Evolutionary conservation across 2,888 invertebrate species (phyloP), one percentile per base, ranked within the genome.

Genomic region (Microchrysa polita): DNA sequence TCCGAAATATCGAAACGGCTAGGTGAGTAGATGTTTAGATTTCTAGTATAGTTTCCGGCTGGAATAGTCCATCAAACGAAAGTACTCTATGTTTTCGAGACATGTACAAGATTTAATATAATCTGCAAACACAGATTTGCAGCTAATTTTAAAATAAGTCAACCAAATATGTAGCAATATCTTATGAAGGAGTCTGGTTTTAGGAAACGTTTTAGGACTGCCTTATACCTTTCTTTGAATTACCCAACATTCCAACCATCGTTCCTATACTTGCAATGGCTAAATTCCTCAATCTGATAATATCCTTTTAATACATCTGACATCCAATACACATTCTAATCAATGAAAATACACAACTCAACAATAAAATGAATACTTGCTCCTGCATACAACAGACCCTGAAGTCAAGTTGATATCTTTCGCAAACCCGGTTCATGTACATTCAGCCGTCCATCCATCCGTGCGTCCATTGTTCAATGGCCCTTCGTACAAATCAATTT

Each of bases 1-100:
- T 96, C 96, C 0, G 97, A 97, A 86, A 97, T 98, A 79, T 95
- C 95, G 9, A 97, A 97, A 84, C 87, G 96, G 83, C 88, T 97
- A 78, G 95, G 94, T 93, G 79, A 90, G 92, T 86, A 2, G 12
- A 27, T n/a, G 44, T 5, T 59, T 59, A 5, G 48, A 48, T 7
- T 5, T 5, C 2, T 48, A 48, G 10, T 4, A 10, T 12, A 48
- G 48, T 48, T 2, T 5, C 48, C 2, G 4, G 4, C 5, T 10
- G 4, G 48, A 48, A 12, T 48, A 7, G 12, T 48, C 48, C 10
- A 2, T 12, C 48, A 48, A 48, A 48, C 48, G 5, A 48, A 2
- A 48, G 5, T 48, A 10, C 2, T n/a, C 48, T 7, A 48, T 12
- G 4, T 10, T 5, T n/a, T n/a, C n/a, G n/a, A n/a, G n/a, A n/a